phyloP scores from a whole-genome alignment of 2,113 vertebrate species.

The Heterotilapia buettikoferi region DNA sequence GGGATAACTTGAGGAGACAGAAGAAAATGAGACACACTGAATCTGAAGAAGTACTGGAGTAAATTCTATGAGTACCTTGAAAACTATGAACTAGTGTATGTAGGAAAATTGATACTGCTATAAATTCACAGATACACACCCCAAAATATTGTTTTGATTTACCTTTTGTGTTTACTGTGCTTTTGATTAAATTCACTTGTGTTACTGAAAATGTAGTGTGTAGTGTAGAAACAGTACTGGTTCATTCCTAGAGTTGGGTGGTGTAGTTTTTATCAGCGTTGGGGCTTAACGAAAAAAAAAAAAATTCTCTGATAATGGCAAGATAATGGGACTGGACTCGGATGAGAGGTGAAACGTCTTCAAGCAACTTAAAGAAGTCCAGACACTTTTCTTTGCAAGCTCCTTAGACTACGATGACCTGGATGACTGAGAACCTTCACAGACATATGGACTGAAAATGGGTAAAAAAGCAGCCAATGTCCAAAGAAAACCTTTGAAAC shows the following conservation, averaged over 20 bases:
- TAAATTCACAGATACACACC: neutral
- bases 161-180: neutral
- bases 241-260: neutral
- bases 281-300: neutral
- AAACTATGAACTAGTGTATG: neutral
- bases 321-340: neutral
- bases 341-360: no score
- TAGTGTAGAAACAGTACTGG: neutral
- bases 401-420: no score
- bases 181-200: neutral
- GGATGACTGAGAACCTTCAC: no score
- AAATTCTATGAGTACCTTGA: neutral
- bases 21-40: neutral
- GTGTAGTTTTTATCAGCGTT: neutral
- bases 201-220: neutral
- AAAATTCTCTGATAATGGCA: neutral
- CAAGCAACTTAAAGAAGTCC: no score
- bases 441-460: neutral
- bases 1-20: neutral
- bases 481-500: neutral
- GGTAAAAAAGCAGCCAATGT: neutral
- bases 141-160: neutral
- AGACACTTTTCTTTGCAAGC: no score
- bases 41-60: neutral
- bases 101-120: neutral